Evolutionary conservation across 2,113 vertebrate species (phyloP).

Genomic region (Psittacara wagleri): DNA sequence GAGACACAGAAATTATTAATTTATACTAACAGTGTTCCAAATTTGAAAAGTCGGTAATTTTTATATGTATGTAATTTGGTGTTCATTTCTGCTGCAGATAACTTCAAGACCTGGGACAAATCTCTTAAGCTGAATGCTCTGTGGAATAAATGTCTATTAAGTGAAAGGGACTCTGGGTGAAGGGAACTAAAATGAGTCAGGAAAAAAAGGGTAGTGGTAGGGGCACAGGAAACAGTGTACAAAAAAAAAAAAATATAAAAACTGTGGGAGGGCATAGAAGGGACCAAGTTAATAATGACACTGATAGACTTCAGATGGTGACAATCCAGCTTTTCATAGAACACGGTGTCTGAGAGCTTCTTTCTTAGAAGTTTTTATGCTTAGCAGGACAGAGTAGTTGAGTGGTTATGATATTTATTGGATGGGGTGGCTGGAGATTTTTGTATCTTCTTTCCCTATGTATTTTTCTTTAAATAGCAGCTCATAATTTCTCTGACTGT

Average conservation of each 20-base stretch:
- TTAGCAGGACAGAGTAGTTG: neutral
- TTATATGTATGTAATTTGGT: neutral
- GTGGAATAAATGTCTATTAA: neutral
- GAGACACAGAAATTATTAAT: neutral
- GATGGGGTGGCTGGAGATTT: neutral
- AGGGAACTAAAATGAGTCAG: neutral
- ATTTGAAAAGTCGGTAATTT: neutral
- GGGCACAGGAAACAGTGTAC: neutral
- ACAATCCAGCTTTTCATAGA: neutral
- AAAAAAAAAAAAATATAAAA: neutral
- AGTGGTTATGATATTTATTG: neutral
- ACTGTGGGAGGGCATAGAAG: neutral
- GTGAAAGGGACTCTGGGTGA: neutral
- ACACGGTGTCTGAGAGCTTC: rapidly evolving
- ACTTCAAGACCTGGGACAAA: neutral
- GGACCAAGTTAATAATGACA: neutral
- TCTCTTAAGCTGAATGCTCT: neutral
- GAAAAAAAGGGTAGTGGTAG: neutral
- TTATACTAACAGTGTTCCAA: neutral
- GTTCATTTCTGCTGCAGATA: neutral
- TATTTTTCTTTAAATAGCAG: neutral
- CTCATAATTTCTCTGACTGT: neutral
- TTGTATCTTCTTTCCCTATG: neutral
- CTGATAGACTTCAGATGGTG: neutral
- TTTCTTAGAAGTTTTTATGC: neutral